A percentile compares a stretch with the other conserved stretches of the same genome.
Conservation (phyloP, 2,797 vertebrate species). For the Masticophis lateralis region DNA sequence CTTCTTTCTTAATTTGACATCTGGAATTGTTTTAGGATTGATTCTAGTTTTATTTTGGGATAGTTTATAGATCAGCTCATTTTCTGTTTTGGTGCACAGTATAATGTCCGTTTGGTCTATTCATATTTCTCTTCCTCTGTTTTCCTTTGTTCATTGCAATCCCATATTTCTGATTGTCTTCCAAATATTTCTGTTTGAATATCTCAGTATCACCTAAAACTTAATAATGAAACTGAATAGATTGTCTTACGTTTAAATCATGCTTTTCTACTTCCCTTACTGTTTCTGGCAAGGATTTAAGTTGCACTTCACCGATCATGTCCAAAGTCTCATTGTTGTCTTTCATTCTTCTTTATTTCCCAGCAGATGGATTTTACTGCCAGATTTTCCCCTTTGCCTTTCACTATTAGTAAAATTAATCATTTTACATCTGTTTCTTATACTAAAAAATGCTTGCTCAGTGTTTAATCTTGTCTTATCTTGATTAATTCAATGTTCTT, state of each 20-base stretch:
- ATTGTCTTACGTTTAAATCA: constrained; percentile 19
- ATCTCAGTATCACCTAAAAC: background rate
- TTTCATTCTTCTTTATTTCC: constrained; percentile 4
- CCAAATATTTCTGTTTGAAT: background rate
- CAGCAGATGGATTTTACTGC: constrained; percentile 22
- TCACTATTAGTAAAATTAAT: constrained; percentile 24
- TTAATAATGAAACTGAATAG: background rate
- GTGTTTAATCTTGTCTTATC: constrained; percentile 21
- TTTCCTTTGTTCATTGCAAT: background rate
- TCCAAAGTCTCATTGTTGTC: background rate
- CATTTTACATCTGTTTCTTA: constrained; percentile 22
- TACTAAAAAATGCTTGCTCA: constrained; percentile 18
- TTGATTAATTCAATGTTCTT: constrained; percentile 14
- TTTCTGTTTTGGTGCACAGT: background rate
- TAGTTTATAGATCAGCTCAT: background rate
- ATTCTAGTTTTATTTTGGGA: background rate
- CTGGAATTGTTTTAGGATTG: background rate
- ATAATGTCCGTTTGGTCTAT: background rate
- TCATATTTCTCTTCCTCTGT: background rate
- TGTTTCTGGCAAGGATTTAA: background rate
- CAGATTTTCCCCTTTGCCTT: constrained; percentile 1
- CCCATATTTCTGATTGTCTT: background rate
- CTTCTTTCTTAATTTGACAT: background rate
- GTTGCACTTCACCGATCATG: background rate
- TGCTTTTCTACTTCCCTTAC: background rate